These are phyloP conservation scores for Ceriagrion tenellum DNA, from an alignment of 2,888 invertebrate genomes.

Conservation along the genomic window DNA sequence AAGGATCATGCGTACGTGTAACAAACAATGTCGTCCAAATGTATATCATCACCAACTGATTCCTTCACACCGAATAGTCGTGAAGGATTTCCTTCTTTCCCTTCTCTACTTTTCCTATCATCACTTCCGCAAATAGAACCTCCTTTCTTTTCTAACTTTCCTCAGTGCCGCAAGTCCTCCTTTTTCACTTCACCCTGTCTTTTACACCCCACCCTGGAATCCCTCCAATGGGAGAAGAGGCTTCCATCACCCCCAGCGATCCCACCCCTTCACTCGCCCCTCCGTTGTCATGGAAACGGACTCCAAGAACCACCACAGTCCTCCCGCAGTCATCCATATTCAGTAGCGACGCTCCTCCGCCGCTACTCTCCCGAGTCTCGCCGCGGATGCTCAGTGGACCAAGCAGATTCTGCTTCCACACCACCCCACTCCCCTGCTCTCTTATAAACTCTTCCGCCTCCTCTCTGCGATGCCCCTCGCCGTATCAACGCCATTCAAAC, in stretches of 20 bases:
- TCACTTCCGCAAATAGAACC: not conserved
- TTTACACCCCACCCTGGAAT: not conserved
- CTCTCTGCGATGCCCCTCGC: no score
- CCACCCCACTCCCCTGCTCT: no score
- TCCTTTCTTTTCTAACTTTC: not conserved
- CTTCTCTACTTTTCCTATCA: no score
- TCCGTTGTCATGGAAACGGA: slow-evolving; percentile 52
- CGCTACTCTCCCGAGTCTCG: not conserved
- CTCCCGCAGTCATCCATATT: slow-evolving; percentile 55
- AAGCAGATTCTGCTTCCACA: not conserved
- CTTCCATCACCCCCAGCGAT: not conserved
- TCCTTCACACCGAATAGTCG: no score
- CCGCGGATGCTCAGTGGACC: slow-evolving; percentile 28
- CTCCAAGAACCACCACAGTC: slow-evolving; percentile 33
- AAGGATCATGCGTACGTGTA: no score
- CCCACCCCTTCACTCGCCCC: not conserved
- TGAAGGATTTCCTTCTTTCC: no score
- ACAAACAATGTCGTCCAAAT: no score
- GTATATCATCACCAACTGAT: no score
- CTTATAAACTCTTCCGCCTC: no score
- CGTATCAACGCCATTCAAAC: no score
- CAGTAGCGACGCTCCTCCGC: not conserved
- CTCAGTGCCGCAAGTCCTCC: not conserved
- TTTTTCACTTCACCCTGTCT: not conserved
- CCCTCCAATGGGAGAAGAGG: slow-evolving; percentile 27